phyloP scores from a whole-genome alignment of 2,888 invertebrate species.

The Meteorus colon region DNA sequence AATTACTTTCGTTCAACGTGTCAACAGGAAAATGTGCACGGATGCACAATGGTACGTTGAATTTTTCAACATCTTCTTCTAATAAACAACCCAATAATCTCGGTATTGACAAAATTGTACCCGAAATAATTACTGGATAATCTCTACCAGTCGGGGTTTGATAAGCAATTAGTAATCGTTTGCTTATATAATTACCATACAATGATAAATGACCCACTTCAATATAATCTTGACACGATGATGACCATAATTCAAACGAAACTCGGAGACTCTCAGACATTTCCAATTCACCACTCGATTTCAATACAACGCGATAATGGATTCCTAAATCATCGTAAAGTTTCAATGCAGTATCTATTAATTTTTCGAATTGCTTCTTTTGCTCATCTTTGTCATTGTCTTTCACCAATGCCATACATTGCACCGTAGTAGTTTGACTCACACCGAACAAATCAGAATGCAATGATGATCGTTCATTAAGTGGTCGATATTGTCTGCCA shows the following conservation, averaged over 20 bases:
- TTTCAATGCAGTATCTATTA: conserved; percentile 75
- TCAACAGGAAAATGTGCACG: conserved; percentile 46
- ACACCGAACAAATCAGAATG: conserved; percentile 78
- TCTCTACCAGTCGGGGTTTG: conserved; percentile 75
- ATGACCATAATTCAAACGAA: conserved; percentile 85
- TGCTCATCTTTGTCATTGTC: conserved; percentile 72
- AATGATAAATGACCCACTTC: conserved; percentile 85
- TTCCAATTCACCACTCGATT: conserved; percentile 78
- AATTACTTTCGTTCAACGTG: not conserved
- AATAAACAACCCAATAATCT: conserved; percentile 83
- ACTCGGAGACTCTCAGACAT: conserved; percentile 81
- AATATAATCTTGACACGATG: conserved; percentile 77
- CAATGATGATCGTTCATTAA: conserved; percentile 62
- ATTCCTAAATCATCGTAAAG: conserved; percentile 80
- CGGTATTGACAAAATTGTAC: conserved; percentile 84
- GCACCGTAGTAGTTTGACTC: conserved; percentile 81
- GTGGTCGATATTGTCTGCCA: conserved; percentile 82
- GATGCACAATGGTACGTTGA: conserved; percentile 61
- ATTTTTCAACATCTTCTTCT: conserved; percentile 77
- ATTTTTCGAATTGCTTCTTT: conserved; percentile 76
- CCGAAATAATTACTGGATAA: conserved; percentile 82
- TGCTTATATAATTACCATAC: conserved; percentile 84
- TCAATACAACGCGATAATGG: conserved; percentile 80
- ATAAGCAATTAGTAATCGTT: conserved; percentile 83
- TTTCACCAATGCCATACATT: conserved; percentile 76